Conservation (phyloP, 1,140 invertebrate genomes). For the Pseudachorutes palmiensis region DNA sequence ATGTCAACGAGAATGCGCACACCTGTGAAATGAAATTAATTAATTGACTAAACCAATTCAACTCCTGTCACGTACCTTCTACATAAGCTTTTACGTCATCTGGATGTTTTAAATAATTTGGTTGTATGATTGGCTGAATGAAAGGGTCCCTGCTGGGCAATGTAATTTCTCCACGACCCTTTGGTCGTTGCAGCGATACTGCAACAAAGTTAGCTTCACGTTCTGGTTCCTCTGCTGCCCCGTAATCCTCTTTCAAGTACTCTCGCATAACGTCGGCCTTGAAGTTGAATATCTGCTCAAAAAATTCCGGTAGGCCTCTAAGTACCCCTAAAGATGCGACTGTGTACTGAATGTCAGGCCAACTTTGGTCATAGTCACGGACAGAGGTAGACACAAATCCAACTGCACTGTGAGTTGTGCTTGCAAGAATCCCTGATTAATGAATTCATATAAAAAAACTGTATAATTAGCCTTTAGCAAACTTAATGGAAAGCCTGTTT, state of each 20-base stretch:
- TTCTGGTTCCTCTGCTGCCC: not conserved
- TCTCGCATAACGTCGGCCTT: not conserved
- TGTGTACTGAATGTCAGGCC: slow-evolving; percentile 4
- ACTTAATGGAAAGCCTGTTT: not conserved
- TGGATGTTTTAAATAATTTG: slow-evolving; percentile 7
- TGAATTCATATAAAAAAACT: not conserved
- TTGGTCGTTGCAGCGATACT: not conserved
- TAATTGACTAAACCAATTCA: not conserved
- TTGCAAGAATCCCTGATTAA: not conserved
- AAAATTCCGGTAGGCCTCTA: not conserved
- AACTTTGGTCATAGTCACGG: not conserved
- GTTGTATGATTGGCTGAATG: slow-evolving; percentile 1
- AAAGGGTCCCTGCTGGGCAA: not conserved
- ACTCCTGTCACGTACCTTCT: slow-evolving; percentile 8
- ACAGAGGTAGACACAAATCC: not conserved
- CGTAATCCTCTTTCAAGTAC: not conserved
- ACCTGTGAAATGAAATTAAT: not conserved
- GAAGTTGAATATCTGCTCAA: not conserved
- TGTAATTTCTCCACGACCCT: not conserved
- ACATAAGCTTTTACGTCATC: not conserved
- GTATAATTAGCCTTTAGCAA: not conserved
- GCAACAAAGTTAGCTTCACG: not conserved
- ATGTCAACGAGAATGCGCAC: not conserved
- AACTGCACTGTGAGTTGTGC: not conserved
- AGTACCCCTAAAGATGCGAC: not conserved